Evolutionary conservation across 2,797 vertebrate species (phyloP), one percentile per base, ranked within the genome.

Genomic region (Gallinago solitaria): DNA sequence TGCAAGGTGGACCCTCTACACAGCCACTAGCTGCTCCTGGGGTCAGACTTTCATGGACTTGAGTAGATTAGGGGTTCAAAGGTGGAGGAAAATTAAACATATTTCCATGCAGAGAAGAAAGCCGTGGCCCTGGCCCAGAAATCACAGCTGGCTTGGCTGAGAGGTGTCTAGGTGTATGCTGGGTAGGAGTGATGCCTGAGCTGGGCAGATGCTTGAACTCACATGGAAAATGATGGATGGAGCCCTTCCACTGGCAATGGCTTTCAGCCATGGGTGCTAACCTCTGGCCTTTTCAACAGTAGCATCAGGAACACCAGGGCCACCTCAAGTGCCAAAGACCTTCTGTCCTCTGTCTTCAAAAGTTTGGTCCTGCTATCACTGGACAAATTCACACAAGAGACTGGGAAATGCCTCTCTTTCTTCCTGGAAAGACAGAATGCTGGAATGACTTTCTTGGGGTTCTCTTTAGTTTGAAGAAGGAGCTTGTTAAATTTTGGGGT

Each of bases 91-190:
- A 96, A 94, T 6, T 33, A 93, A 97, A 87, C 45, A 35, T 53
- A 59, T 89, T 78, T 82, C 53, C 61, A 71, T 48, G 47, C 21
- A 94, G 89, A 96, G 80, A 69, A 96, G 87, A 90, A 96, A 85
- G 74, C 73, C 88, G 85, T 94, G 63, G 63, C 39, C 47, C 37
- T 77, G 50, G 37, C 71, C 67, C n/a, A 56, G 87, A 87, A 83
- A 86, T 74, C 84, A 83, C 76, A 59, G 24, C 50, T 9, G 18
- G 39, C 71, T 89, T 74, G 69, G n/a, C 56, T 9, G 0, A 4
- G 0, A 64, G 68, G 88, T 96, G 61, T 32, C 45, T 89, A 60
- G 63, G 61, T 87, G 21, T 78, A 80, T 81, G 89, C 64, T 50
- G 54, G 56, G 60, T 57, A 92, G 63, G 65, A 83, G 53, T 74